Percentiles rank a stretch among this genome's conserved stretches.
phyloP scores from a whole-genome alignment of 2,113 vertebrate species.

The Pterophyllum scalare region DNA sequence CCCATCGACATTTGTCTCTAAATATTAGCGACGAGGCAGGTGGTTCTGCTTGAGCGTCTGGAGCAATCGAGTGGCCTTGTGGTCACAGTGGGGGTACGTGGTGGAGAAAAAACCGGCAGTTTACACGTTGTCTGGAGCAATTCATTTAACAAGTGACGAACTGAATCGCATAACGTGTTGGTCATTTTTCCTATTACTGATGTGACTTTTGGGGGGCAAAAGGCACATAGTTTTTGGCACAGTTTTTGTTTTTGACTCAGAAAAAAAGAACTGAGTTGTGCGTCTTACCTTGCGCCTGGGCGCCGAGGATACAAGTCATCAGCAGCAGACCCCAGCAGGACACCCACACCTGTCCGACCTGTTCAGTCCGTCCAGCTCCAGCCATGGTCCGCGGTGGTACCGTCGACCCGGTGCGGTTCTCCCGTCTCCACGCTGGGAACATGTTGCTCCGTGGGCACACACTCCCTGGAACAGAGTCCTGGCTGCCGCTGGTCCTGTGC shows the following conservation, averaged over 20 bases:
- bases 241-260: neutral
- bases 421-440: slow-evolving; percentile 73
- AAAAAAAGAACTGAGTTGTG: neutral
- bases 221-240: neutral
- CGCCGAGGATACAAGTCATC: slow-evolving; percentile 55
- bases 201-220: neutral
- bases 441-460: slow-evolving; percentile 78
- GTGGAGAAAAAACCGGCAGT: neutral
- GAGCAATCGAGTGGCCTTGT: neutral
- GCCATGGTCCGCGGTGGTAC: slow-evolving; percentile 61
- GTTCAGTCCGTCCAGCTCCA: slow-evolving; percentile 34
- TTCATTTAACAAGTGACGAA: neutral
- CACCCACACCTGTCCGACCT: slow-evolving; percentile 69
- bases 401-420: slow-evolving; percentile 60
- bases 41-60: neutral
- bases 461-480: slow-evolving; percentile 59
- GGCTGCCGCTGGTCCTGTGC: slow-evolving; percentile 49
- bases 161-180: neutral
- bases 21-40: neutral
- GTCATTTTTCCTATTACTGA: neutral
- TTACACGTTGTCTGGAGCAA: neutral
- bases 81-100: neutral
- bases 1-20: neutral
- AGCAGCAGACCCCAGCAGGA: slow-evolving; percentile 78
- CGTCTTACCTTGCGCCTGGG: slow-evolving; percentile 81